Percentiles rank a stretch among this genome's conserved stretches.
These are phyloP conservation scores for Augochlorella aurata DNA, from an alignment of 2,888 invertebrate species.

Conservation along the genomic window DNA sequence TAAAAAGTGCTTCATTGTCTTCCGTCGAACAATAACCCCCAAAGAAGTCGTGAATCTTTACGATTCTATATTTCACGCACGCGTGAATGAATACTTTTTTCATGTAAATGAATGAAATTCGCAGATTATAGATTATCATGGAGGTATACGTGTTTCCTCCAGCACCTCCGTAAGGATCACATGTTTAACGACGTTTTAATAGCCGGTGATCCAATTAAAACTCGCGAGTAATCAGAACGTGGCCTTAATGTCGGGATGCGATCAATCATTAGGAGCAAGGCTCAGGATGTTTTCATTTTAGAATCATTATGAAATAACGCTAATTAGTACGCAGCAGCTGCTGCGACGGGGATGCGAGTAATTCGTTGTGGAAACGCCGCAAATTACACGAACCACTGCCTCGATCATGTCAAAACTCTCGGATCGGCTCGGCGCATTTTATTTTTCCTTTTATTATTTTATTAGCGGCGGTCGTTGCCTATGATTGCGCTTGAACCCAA, in stretches of 20 bases:
- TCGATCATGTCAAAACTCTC: slow-evolving; percentile 33
- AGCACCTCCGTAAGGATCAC: neutral
- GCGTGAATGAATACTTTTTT: neutral
- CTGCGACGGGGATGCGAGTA: slow-evolving; percentile 22
- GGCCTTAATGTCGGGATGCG: slow-evolving; percentile 16
- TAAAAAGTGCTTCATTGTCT: neutral
- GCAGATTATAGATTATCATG: neutral
- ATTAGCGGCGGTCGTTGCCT: slow-evolving; percentile 11
- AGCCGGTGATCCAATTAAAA: neutral
- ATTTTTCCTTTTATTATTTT: no score
- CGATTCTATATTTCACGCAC: neutral
- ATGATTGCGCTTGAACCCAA: neutral
- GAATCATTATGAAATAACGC: slow-evolving; percentile 68
- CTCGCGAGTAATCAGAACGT: slow-evolving; percentile 1
- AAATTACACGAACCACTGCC: slow-evolving; percentile 40
- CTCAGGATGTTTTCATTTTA: slow-evolving; percentile 61
- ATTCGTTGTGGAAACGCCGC: slow-evolving; percentile 31
- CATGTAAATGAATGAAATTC: neutral
- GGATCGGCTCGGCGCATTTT: neutral
- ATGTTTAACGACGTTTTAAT: slow-evolving; percentile 12
- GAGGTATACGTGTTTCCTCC: neutral
- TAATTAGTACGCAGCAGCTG: slow-evolving; percentile 61
- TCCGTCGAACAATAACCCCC: neutral
- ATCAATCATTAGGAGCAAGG: slow-evolving; percentile 33
- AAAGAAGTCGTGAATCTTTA: neutral